phyloP scores from a whole-genome alignment of 2,888 invertebrate genomes.

The Morpho deidamia region DNA sequence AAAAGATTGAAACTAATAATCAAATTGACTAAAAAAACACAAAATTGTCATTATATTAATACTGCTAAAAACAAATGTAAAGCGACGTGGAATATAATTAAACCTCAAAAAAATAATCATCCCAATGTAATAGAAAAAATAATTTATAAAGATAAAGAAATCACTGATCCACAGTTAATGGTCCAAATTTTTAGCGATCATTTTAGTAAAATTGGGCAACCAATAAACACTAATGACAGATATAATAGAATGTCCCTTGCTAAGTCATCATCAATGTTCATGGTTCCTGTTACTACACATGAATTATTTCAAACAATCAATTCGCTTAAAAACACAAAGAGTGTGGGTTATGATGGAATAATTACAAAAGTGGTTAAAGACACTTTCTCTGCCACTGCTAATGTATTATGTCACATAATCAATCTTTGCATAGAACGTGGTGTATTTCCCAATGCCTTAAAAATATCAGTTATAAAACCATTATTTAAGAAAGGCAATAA shows the following conservation, averaged over 20 bases:
- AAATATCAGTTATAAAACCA: background rate
- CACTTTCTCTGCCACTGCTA: background rate
- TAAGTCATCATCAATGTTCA: background rate
- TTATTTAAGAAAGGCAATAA: background rate
- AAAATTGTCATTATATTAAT: background rate
- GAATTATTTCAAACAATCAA: background rate
- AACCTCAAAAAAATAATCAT: background rate
- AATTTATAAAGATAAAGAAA: background rate
- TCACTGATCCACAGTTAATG: too few species aligned
- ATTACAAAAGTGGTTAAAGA: background rate
- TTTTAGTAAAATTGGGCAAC: too few species aligned
- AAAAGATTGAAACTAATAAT: conserved; percentile 11
- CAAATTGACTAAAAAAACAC: background rate
- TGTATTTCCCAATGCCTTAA: background rate
- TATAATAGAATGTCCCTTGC: too few species aligned
- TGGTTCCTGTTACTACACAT: background rate
- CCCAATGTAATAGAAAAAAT: background rate
- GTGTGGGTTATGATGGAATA: conserved; percentile 4
- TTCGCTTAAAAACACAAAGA: background rate
- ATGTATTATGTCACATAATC: background rate
- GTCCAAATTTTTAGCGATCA: background rate
- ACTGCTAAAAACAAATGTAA: background rate
- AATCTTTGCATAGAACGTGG: background rate
- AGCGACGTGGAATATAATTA: background rate
- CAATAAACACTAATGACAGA: too few species aligned